Evolutionary conservation across 2,113 vertebrate species (phyloP).

Genomic region (Hypocryptadius cinnamomeus): DNA sequence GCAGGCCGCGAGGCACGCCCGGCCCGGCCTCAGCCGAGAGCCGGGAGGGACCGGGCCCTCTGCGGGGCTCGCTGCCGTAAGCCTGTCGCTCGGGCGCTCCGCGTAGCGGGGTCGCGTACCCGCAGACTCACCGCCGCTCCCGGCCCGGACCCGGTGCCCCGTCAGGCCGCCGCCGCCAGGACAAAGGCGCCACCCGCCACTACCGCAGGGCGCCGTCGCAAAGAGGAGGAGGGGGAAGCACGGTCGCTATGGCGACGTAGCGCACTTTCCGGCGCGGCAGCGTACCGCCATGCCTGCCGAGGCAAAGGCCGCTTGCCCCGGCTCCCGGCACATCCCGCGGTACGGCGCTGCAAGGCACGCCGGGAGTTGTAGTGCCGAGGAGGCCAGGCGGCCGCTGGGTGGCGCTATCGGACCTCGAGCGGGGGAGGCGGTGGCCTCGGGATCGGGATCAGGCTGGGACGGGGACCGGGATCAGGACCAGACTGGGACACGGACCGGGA

Average conservation of each 20-base stretch:
- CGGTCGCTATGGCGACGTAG: neutral
- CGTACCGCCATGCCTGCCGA: neutral
- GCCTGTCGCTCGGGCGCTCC: neutral
- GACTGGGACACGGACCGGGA: too few relatives aligned
- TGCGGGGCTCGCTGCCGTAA: neutral
- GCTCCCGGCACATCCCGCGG: neutral
- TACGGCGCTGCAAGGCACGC: neutral
- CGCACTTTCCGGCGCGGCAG: neutral
- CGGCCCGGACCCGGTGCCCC: neutral
- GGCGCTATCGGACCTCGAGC: neutral
- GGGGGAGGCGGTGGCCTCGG: neutral
- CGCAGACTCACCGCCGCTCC: conserved; percentile 5
- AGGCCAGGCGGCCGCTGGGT: neutral
- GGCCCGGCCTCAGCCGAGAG: neutral
- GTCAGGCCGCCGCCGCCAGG: conserved; percentile 15
- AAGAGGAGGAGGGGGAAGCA: neutral
- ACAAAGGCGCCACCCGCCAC: conserved; percentile 40
- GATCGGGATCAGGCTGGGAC: too few relatives aligned
- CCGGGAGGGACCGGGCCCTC: neutral
- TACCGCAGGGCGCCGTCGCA: neutral
- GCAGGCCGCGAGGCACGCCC: neutral
- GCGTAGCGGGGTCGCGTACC: neutral
- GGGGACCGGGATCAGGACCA: neutral
- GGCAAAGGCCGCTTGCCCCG: neutral
- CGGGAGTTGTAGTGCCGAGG: neutral